These are phyloP conservation scores for Prionchulus punctatus DNA, from an alignment of 2,888 invertebrate species.

Conservation along the genomic window DNA sequence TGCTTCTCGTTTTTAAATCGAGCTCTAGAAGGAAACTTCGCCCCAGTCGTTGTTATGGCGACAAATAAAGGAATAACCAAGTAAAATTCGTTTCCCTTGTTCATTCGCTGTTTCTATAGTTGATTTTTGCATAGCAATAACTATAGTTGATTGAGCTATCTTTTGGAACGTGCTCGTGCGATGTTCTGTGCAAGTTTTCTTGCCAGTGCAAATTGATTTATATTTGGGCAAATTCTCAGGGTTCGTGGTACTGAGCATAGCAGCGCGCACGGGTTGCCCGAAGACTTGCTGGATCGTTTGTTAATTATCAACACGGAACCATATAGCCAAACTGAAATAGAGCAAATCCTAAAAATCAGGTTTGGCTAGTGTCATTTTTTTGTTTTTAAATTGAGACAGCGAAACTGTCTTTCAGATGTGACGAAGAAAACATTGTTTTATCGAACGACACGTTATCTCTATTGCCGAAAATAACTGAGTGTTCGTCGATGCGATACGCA, in stretches of 20 bases:
- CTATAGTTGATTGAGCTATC: too few species aligned
- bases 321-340: conserved; percentile 69
- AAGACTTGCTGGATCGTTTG: conserved; percentile 67
- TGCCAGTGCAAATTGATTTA: too few species aligned
- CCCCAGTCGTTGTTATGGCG: conserved; percentile 95
- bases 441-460: conserved; percentile 73
- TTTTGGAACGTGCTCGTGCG: background rate
- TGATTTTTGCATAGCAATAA: too few species aligned
- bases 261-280: conserved; percentile 91
- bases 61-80: conserved; percentile 80
- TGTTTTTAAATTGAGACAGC: background rate
- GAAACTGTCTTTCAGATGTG: conserved; percentile 54
- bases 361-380: conserved; percentile 20
- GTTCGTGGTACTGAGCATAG: conserved; percentile 83
- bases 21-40: conserved; percentile 87
- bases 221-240: conserved; percentile 33
- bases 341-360: conserved; percentile 74
- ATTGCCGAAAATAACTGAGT: conserved; percentile 74
- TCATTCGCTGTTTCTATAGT: background rate
- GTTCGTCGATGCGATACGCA: conserved; percentile 83
- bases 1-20: conserved; percentile 96
- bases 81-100: conserved; percentile 23
- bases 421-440: conserved; percentile 94
- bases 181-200: background rate
- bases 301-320: conserved; percentile 51